Evolutionary conservation across 2,888 invertebrate species (phyloP), one percentile per base, ranked within the genome.

Genomic region (Papilio protenor): DNA sequence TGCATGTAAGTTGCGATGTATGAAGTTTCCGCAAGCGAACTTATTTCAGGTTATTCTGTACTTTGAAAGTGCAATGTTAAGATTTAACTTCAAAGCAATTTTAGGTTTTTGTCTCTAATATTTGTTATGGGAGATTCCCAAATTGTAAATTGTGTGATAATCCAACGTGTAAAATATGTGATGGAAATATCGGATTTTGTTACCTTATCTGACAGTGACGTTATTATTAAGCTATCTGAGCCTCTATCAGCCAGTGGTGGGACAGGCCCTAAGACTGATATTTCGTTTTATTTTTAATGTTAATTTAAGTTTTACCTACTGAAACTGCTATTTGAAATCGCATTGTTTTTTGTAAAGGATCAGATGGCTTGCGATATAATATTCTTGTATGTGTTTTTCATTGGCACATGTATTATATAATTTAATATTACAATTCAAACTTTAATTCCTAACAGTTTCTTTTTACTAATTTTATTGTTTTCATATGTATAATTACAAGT

Each of bases 1-100:
- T 86, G 83, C 80, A 79, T 83, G 83, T 83, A 84, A 85, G 83
- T 85, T 86, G 80, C 77, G 79, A 82, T 81, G 81, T 83, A 84
- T 83, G 84, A 83, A 84, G 82, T 85, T 85, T 82, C 77, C 74
- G 21, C 45, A 47, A 69, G 59, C 59, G 33, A 69, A 69, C 66
- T 69, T 69, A 69, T 69, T 21, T n/a, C 45, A 69, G 66, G 66
- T 69, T 69, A 69, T 69, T 69, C 45, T 69, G 11, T 61, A 74
- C 59, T 61, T 74, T 70, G 45, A n/a, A 45, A 69, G 76, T 78
- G 80, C 77, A 78, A 74, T 72, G 78, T 80, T 33, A 52, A 57
- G 47, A 40, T 69, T 72, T 70, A 33, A 64, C 52, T 55, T 73
- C 5, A 23, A 33, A 21, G 52, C 6, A 40, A 61, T n/a, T 40